Base-by-base conservation (phyloP, 2,113 vertebrate species). In the Oryzias curvinotus region DNA sequence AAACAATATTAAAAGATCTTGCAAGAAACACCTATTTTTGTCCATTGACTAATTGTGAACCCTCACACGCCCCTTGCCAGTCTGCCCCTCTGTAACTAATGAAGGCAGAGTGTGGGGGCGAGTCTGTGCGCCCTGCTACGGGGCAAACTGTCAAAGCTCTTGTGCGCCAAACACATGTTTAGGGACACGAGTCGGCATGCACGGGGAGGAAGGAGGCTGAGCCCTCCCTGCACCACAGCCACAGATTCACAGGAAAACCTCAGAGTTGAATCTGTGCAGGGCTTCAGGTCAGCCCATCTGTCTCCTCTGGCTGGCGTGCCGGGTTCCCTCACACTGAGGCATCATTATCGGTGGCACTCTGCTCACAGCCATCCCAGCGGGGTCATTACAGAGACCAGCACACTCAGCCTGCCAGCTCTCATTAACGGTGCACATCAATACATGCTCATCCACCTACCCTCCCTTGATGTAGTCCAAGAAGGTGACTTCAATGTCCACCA, bases 381-480 rank as follows among this genome's bases (percentile, higher is more conserved):
- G 74, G 62, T 72, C 3, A 50, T 73, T 52, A 77, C 30, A 1
- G 14, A 46, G 75, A 73, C 15, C 2, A 14, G 48, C 60, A 73
- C 55, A 67, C 17, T 63, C 63, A 68, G 56, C 48, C 26, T 53
- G 73, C 61, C 71, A 63, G 41, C 56, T 45, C 76, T 81, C 52
- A 65, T 78, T 79, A 64, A 77, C 64, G 36, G 14, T 14, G 55
- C 64, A 64, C 23, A 53, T 54, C 45, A 44, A 59, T 14, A 28
- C 0, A 1, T 6, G 16, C 4, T 61, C 64, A 26, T 47, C 41
- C 51, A 94, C 96, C 93, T 88, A 98, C 97, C 97, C 97, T 90
- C 97, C 97, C 92, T 98, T 99, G 87, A 99, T 99, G 88, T 96
- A 99, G 92, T 99, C 97, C 83, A 99, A 92, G 88, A 99, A 99